These are phyloP conservation scores for Pammene aurita DNA, from an alignment of 2,888 invertebrate species.

Conservation along the genomic window DNA sequence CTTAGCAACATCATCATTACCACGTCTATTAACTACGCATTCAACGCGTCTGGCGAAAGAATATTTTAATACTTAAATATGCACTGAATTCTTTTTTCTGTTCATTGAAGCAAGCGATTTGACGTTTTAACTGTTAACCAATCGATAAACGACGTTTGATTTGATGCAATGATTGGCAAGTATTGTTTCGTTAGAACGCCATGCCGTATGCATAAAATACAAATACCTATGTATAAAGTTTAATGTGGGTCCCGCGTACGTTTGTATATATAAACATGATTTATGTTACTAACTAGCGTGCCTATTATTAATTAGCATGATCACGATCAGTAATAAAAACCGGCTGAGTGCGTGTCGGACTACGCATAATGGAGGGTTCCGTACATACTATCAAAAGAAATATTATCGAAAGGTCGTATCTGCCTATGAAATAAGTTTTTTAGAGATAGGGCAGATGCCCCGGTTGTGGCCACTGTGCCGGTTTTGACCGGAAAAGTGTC, in stretches of 20 bases:
- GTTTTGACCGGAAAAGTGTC: too few species aligned
- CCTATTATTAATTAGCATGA: not conserved
- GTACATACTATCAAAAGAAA: too few species aligned
- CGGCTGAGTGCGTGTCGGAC: too few species aligned
- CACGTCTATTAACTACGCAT: not conserved
- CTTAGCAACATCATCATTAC: conserved; percentile 2
- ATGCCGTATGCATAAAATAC: conserved; percentile 5
- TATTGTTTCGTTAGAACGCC: conserved; percentile 5
- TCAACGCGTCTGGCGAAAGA: conserved; percentile 16
- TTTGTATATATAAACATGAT: not conserved
- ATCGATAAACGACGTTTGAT: conserved; percentile 20
- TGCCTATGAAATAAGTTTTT: too few species aligned
- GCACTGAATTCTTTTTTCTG: conserved; percentile 19
- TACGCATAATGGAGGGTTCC: too few species aligned
- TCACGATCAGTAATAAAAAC: too few species aligned
- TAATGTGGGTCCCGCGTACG: not conserved
- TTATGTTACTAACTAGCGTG: not conserved
- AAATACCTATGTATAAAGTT: not conserved
- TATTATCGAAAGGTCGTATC: too few species aligned
- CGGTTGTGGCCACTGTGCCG: too few species aligned
- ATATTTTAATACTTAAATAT: conserved; percentile 15
- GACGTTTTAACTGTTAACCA: conserved; percentile 29
- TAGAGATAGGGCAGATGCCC: too few species aligned
- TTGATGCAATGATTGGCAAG: conserved; percentile 31
- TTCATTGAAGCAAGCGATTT: conserved; percentile 27